A percentile compares a stretch with the other conserved stretches of the same genome.
These are phyloP conservation scores for Pterostichus niger DNA, from an alignment of 2,888 invertebrate genomes.

Conservation along the genomic window DNA sequence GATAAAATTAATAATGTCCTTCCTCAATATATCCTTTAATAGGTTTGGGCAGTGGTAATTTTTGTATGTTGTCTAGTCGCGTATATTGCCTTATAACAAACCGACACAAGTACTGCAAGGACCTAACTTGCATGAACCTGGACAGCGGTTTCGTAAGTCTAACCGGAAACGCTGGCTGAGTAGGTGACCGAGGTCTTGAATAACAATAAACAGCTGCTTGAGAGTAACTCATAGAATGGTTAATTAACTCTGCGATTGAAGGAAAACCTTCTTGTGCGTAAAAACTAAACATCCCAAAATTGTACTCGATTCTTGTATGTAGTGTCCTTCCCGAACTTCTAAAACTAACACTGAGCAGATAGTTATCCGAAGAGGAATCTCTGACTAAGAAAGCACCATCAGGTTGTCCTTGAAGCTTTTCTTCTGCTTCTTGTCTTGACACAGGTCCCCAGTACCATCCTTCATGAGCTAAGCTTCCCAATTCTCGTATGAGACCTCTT, in stretches of 20 bases:
- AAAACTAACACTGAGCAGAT: slow-evolving; percentile 87
- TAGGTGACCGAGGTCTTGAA: slow-evolving; percentile 83
- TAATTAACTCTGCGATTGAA: slow-evolving; percentile 86
- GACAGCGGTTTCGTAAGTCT: slow-evolving; percentile 87
- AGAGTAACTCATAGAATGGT: slow-evolving; percentile 86
- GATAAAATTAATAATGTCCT: slow-evolving; percentile 72
- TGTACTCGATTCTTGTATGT: slow-evolving; percentile 87
- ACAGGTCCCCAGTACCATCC: slow-evolving; percentile 93
- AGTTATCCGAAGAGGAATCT: slow-evolving; percentile 86
- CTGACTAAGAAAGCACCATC: slow-evolving; percentile 89
- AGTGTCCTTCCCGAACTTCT: slow-evolving; percentile 84
- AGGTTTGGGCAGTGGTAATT: slow-evolving; percentile 82
- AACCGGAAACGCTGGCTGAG: slow-evolving; percentile 86
- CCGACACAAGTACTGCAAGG: slow-evolving; percentile 86
- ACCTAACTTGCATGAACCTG: slow-evolving; percentile 85
- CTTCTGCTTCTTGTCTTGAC: slow-evolving; percentile 85
- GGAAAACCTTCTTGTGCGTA: slow-evolving; percentile 78
- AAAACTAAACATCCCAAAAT: slow-evolving; percentile 80
- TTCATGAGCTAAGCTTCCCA: slow-evolving; percentile 76
- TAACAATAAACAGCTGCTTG: slow-evolving; percentile 86
- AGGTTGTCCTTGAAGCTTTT: slow-evolving; percentile 83
- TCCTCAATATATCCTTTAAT: slow-evolving; percentile 80
- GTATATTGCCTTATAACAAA: slow-evolving; percentile 86
- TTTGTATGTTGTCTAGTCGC: slow-evolving; percentile 84
- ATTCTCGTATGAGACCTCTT: slow-evolving; percentile 71